phyloP scores from a whole-genome alignment of 2,113 vertebrate species.

The Gymnorhina tibicen region DNA sequence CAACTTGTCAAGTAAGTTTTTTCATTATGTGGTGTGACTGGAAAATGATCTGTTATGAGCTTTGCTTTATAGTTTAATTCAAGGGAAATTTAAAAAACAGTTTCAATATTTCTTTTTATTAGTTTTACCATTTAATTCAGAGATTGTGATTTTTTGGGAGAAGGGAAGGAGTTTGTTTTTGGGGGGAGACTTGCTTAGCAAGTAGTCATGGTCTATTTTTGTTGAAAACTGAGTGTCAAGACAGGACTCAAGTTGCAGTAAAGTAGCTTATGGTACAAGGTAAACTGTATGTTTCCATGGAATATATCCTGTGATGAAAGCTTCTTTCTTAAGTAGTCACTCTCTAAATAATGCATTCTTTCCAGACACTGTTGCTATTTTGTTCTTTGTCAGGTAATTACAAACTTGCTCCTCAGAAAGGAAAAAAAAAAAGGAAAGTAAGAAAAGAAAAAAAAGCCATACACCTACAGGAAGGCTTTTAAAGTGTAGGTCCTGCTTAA shows the following conservation, averaged over 20 bases:
- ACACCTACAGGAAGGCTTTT: slow-evolving; percentile 11
- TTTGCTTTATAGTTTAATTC: neutral
- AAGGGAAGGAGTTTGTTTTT: neutral
- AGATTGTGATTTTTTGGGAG: neutral
- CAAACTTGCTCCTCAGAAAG: neutral
- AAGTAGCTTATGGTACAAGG: neutral
- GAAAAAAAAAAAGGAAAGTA: neutral
- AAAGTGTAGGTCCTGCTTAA: neutral
- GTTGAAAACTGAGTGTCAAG: slow-evolving; percentile 33
- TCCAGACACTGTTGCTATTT: slow-evolving; percentile 21
- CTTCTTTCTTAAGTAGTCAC: slow-evolving; percentile 33
- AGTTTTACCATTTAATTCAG: neutral
- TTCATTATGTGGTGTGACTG: neutral
- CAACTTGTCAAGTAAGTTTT: neutral
- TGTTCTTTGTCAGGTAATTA: slow-evolving; percentile 34
- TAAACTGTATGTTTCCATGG: slow-evolving; percentile 35
- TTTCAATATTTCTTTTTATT: neutral
- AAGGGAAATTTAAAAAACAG: neutral
- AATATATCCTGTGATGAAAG: slow-evolving; percentile 46
- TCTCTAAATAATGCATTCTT: slow-evolving; percentile 53
- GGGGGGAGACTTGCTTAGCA: neutral
- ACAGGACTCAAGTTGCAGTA: neutral
- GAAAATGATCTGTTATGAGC: neutral
- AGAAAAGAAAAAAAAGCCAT: neutral
- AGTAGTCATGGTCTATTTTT: neutral